Evolutionary conservation across 2,888 invertebrate genomes (phyloP).

Genomic region (Lasioglossum vierecki): DNA sequence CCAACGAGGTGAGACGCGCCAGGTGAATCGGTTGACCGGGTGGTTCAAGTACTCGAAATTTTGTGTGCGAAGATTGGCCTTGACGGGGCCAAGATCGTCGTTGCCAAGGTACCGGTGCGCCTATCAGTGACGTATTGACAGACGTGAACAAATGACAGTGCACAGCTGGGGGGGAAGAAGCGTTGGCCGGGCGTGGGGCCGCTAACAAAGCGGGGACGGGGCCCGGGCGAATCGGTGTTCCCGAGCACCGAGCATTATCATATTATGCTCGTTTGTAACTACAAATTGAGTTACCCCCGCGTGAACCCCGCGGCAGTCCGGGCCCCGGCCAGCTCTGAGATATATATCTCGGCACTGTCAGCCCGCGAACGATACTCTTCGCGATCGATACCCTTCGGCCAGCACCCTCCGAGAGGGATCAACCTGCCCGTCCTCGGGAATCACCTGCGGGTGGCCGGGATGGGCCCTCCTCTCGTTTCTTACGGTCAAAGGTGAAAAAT

Average conservation of each 20-base stretch:
- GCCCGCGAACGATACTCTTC: conserved; percentile 74
- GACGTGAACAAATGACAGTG: conserved; percentile 81
- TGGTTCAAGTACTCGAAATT: conserved; percentile 40
- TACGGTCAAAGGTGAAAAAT: conserved; percentile 63
- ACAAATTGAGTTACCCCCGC: conserved; percentile 83
- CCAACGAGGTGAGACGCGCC: neutral
- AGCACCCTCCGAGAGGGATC: conserved; percentile 57
- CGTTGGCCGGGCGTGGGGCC: conserved; percentile 46
- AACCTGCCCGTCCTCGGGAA: conserved; percentile 49
- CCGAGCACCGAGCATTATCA: conserved; percentile 77
- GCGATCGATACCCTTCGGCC: conserved; percentile 72
- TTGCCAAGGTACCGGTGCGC: conserved; percentile 56
- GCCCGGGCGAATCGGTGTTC: conserved; percentile 47
- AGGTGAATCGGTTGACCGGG: neutral
- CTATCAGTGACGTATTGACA: conserved; percentile 79
- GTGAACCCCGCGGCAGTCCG: conserved; percentile 68
- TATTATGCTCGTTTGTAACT: conserved; percentile 83
- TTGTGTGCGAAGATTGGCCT: conserved; percentile 51
- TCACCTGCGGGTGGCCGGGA: conserved; percentile 65
- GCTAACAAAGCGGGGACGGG: conserved; percentile 71
- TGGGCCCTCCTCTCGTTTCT: conserved; percentile 24
- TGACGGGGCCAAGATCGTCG: conserved; percentile 36
- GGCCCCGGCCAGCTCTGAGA: conserved; percentile 57
- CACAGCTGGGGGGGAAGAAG: conserved; percentile 75
- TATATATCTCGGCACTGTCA: conserved; percentile 74